Evolutionary conservation across 2,797 vertebrate genomes (phyloP).

Genomic region (Setipinna tenuifilis): DNA sequence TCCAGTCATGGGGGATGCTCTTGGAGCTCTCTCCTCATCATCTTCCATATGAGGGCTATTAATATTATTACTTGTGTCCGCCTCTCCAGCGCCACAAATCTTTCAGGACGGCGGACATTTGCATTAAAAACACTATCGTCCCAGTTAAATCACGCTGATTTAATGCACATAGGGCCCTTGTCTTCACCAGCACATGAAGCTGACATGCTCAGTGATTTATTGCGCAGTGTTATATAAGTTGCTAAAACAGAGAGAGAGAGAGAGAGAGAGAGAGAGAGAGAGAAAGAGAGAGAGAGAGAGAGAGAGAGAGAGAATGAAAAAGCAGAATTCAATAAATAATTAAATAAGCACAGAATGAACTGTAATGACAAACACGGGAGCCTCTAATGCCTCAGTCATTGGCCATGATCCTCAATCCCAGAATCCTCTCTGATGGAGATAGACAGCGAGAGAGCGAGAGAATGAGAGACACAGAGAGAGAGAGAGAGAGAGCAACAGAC

Average conservation of each 20-base stretch:
- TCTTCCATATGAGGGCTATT: not conserved
- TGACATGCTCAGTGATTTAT: slow-evolving; percentile 46
- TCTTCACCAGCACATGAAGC: slow-evolving; percentile 21
- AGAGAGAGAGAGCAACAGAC: not conserved
- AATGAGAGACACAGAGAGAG: not conserved
- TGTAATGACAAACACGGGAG: slow-evolving; percentile 26
- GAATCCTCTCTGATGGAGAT: slow-evolving; percentile 20
- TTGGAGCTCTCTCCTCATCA: not conserved
- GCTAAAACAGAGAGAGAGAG: slow-evolving; percentile 4
- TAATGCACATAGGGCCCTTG: slow-evolving; percentile 33
- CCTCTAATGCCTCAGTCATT: slow-evolving; percentile 26
- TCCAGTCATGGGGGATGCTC: not conserved
- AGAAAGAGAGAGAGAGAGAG: no score
- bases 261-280: no score
- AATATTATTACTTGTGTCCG: slow-evolving; percentile 8
- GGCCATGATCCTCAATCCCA: slow-evolving; percentile 30
- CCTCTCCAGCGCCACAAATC: not conserved
- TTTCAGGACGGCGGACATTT: slow-evolving; percentile 21
- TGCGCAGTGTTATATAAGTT: slow-evolving; percentile 23
- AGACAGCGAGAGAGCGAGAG: not conserved
- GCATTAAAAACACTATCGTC: slow-evolving; percentile 44
- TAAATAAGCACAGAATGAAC: not conserved
- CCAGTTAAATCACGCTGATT: slow-evolving; percentile 52
- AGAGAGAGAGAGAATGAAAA: no score
- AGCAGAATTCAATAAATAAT: not conserved